Conservation (phyloP, 2,888 invertebrate species). For the Phorcus lineatus region DNA sequence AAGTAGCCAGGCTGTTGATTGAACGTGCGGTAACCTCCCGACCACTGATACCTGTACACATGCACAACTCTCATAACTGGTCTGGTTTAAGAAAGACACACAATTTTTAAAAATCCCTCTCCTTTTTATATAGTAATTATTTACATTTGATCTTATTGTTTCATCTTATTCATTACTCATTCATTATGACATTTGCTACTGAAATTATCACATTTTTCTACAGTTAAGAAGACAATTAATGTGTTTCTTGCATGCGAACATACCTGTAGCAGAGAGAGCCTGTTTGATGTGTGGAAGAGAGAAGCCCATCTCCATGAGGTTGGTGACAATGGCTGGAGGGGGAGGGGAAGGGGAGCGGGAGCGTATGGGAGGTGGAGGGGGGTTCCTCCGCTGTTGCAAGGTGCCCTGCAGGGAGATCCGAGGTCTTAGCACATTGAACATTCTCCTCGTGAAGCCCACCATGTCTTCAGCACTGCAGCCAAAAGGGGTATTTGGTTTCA, state of each 20-base stretch:
- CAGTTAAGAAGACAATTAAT: not conserved
- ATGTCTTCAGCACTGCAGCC: conserved; percentile 47
- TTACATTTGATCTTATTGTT: too few relatives aligned
- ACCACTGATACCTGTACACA: conserved; percentile 71
- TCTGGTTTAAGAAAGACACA: too few relatives aligned
- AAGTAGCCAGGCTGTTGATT: conserved; percentile 80
- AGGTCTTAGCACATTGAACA: conserved; percentile 43
- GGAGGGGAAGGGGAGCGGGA: conserved; percentile 72
- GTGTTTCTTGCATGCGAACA: conserved; percentile 13
- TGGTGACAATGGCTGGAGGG: conserved; percentile 78
- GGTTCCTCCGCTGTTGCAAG: conserved; percentile 41
- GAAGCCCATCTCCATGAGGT: conserved; percentile 82
- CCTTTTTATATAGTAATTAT: too few relatives aligned
- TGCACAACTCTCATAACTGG: too few relatives aligned
- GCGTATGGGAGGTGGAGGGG: conserved; percentile 43
- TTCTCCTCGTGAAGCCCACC: conserved; percentile 45
- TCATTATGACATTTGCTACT: too few relatives aligned
- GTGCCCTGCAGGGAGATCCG: conserved; percentile 36
- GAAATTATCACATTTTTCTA: too few relatives aligned
- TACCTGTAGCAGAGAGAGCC: conserved; percentile 79
- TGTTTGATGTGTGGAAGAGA: conserved; percentile 79
- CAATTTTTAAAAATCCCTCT: too few relatives aligned
- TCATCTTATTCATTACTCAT: too few relatives aligned
- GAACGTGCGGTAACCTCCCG: conserved; percentile 77
- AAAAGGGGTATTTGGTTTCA: too few relatives aligned